A percentile compares a stretch with the other conserved stretches of the same genome.
These are phyloP conservation scores for Synanthedon tipuliformis DNA, from an alignment of 2,888 invertebrate genomes.

Conservation along the genomic window DNA sequence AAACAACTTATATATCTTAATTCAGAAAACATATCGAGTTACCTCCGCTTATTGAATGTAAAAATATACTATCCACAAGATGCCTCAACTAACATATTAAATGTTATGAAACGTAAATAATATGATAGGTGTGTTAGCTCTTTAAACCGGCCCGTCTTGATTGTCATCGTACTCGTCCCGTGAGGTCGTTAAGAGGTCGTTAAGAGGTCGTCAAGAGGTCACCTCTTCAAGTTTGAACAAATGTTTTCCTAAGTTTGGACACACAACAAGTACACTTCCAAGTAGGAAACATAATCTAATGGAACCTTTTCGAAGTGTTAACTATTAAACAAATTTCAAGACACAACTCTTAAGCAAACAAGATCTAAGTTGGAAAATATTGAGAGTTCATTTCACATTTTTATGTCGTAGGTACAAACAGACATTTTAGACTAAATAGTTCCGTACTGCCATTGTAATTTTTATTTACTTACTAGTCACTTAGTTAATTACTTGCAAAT, in stretches of 20 bases:
- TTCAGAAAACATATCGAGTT: too few species aligned
- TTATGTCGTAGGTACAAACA: too few species aligned
- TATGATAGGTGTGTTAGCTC: background rate
- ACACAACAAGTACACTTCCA: slow-evolving; percentile 7
- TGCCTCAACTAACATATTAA: too few species aligned
- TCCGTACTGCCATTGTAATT: too few species aligned
- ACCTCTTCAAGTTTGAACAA: slow-evolving; percentile 19
- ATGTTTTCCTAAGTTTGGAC: slow-evolving; percentile 17
- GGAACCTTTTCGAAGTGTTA: slow-evolving; percentile 27
- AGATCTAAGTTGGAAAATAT: too few species aligned
- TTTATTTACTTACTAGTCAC: too few species aligned
- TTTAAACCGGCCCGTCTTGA: slow-evolving; percentile 7
- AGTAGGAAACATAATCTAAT: background rate
- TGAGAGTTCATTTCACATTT: too few species aligned
- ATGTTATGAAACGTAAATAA: background rate
- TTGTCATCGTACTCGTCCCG: slow-evolving; percentile 24
- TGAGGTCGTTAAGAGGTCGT: slow-evolving; percentile 36
- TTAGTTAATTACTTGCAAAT: too few species aligned
- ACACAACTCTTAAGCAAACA: slow-evolving; percentile 3
- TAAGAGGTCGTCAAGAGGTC: slow-evolving; percentile 25
- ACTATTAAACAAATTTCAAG: slow-evolving; percentile 28
- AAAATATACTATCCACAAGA: too few species aligned
- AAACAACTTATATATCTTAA: too few species aligned
- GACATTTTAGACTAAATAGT: too few species aligned
- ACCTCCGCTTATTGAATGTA: too few species aligned